Evolutionary conservation across 2,888 invertebrate genomes (phyloP).

Genomic region (Gastrophysa polygoni): DNA sequence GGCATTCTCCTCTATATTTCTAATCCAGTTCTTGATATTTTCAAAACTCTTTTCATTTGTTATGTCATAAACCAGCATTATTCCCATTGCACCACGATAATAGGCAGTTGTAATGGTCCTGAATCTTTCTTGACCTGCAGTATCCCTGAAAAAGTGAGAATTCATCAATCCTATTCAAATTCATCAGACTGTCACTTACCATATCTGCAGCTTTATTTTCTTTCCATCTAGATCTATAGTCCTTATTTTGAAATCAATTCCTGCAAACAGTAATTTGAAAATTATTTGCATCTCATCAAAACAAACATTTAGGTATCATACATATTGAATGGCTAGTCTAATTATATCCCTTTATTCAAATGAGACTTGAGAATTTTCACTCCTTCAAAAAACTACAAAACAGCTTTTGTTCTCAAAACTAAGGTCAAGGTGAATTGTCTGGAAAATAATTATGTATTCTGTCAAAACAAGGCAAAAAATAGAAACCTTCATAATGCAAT

Average conservation of each 20-base stretch:
- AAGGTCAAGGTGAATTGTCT: conserved; percentile 16
- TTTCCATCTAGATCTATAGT: conserved; percentile 98
- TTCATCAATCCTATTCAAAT: background rate
- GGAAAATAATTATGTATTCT: background rate
- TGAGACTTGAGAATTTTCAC: background rate
- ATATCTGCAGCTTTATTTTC: conserved; percentile 99
- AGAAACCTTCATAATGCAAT: background rate
- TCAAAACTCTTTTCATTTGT: conserved; percentile 99
- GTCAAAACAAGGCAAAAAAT: background rate
- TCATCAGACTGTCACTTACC: conserved; percentile 67
- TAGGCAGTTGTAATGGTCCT: conserved; percentile 99
- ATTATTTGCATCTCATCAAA: background rate
- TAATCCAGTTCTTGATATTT: conserved; percentile 98
- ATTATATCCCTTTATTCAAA: background rate
- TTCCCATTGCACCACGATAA: conserved; percentile 99
- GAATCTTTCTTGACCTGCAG: conserved; percentile 98
- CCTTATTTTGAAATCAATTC: conserved; percentile 99
- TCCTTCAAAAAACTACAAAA: background rate
- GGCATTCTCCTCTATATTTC: conserved; percentile 99
- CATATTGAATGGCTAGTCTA: too few relatives aligned
- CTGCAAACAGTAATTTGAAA: conserved; percentile 61
- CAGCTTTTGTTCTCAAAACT: background rate
- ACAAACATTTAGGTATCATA: too few relatives aligned
- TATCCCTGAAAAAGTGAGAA: conserved; percentile 68
- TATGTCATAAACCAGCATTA: conserved; percentile 99